phyloP scores from a whole-genome alignment of 2,113 vertebrate species.

The Glaucomys volans region DNA sequence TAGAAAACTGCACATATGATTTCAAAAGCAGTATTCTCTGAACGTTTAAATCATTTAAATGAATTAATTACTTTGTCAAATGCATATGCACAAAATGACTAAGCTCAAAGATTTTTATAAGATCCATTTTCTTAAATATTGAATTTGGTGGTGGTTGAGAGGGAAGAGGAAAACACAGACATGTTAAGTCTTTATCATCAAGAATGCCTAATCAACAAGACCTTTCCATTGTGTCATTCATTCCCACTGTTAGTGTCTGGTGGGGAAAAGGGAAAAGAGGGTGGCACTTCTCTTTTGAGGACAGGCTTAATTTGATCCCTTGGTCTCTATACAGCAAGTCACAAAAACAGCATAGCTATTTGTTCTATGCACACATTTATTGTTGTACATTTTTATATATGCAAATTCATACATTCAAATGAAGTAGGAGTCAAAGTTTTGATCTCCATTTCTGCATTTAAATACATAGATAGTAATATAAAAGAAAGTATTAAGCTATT shows the following conservation, averaged over 20 bases:
- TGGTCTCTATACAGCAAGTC: background rate
- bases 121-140: background rate
- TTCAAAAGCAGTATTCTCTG: slow-evolving; percentile 6
- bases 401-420: slow-evolving; percentile 24
- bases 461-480: slow-evolving; percentile 41
- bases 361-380: background rate
- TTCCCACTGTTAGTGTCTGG: background rate
- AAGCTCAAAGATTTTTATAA: background rate
- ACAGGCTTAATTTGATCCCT: background rate
- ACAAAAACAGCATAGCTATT: background rate
- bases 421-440: background rate
- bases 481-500: slow-evolving; percentile 57
- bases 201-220: slow-evolving; percentile 12
- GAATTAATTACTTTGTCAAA: background rate
- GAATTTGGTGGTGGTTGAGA: background rate
- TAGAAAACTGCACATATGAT: background rate
- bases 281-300: background rate
- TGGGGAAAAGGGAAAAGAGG: background rate
- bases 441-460: slow-evolving; percentile 37
- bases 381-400: background rate
- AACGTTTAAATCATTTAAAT: background rate
- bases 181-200: background rate
- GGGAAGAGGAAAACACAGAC: background rate
- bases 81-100: background rate
- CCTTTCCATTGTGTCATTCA: background rate